Base-by-base conservation (phyloP, 2,113 vertebrate genomes). In the Syrrhaptes paradoxus region DNA sequence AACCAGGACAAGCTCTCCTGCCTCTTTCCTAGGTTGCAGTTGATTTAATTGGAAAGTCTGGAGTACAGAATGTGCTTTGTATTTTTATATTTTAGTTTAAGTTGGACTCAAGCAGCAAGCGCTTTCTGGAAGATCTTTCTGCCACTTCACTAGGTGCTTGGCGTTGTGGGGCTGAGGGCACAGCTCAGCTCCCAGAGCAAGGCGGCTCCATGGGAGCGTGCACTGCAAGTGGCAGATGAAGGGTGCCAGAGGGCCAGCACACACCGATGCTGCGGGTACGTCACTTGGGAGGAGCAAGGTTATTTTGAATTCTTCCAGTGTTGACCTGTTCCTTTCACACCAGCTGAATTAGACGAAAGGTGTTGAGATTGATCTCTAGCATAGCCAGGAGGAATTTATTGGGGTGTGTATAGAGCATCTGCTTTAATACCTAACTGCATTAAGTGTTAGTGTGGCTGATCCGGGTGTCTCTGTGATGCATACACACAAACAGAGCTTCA, bases 191-290 rank as follows among this genome's bases (percentile, higher is more conserved):
- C 28, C 9, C 48, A 28, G 51, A 29, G 38, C 28, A 29, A 19
- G 17, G 65, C 18, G 31, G 55, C 52, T 55, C 48, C 11, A 34
- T 3, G 1, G 52, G 48, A 66, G 36, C 4, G 0, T 48, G 45
- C 51, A 1, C 38, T 11, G n/a, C 49, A 34, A 41, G 46, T 11
- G 5, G 13, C 41, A 41, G 41, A 41, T 41, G 13, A 41, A 21
- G 32, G 25, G 36, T 49, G 29, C 65, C 28, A 24, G 58, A 57
- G 36, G 49, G 14, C 20, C 36, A 34, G 66, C 26, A 21, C 0
- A 3, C 25, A 14, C 4, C 0, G 2, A 13, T 54, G 29, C 65
- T 32, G 41, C 0, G 4, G 49, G 59, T 38, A 12, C 1, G 2
- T 51, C 55, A 36, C 72, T 21, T 13, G 46, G n/a, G 36, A 51